Conservation (phyloP, 2,888 invertebrate species). For the Tipula helvola region DNA sequence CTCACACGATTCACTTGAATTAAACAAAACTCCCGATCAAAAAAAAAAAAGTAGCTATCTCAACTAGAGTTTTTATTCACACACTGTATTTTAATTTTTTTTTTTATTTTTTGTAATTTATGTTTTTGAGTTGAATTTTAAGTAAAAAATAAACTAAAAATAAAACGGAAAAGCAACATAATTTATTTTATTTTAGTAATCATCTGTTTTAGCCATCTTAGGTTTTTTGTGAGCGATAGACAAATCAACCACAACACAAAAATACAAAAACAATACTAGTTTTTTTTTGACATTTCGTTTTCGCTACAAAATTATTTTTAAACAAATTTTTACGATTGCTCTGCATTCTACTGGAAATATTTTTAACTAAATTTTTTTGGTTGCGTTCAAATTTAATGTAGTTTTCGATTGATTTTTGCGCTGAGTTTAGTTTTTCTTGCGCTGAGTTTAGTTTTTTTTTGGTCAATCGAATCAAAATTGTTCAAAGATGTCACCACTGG, state of each 20-base stretch:
- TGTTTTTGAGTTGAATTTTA: background rate
- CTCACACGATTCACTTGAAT: background rate
- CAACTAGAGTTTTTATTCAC: background rate
- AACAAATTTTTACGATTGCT: background rate
- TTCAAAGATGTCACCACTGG: background rate
- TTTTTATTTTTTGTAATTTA: background rate
- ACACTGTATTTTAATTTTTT: background rate
- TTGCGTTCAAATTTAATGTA: background rate
- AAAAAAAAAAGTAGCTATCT: background rate
- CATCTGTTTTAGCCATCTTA: background rate
- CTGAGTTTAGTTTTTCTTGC: too few relatives aligned
- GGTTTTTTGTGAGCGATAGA: background rate
- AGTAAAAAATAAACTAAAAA: background rate
- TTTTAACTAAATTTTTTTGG: background rate
- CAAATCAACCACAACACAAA: background rate
- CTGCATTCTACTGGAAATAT: background rate
- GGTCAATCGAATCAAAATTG: background rate
- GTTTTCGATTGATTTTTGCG: too few relatives aligned
- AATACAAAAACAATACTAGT: background rate
- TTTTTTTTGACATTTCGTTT: background rate
- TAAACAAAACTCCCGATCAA: background rate
- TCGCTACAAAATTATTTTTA: background rate
- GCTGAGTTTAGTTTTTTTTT: too few relatives aligned
- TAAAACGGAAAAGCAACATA: background rate
- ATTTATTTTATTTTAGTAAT: background rate